Base-by-base conservation (phyloP, 1,140 invertebrate genomes). In the Dryas iulia region DNA sequence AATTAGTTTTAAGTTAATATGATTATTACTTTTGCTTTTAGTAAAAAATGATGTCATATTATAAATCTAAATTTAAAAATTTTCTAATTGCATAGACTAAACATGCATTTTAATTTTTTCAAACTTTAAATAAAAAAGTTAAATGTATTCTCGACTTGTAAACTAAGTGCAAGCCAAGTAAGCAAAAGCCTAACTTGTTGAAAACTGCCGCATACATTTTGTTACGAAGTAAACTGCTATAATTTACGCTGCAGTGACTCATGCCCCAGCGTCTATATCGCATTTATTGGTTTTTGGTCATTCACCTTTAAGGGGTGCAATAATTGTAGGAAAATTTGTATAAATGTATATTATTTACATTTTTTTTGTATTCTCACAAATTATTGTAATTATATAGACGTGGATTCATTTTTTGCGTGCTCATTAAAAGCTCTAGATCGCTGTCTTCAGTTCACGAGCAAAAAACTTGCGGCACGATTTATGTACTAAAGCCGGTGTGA, bases 211-310 rank as follows among this genome's bases (percentile, higher is more conserved):
- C 65, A 73, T 61, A 52, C 56, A 58, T 24, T 62, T 62, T 60
- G 65, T 74, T 70, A 72, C 57, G 74, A 63, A 69, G 74, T 69
- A 62, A 73, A 66, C 65, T 78, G 74, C 73, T 72, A 73, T 79
- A 79, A 79, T 78, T 47, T 77, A 72, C 69, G 70, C 64, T 72
- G 69, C 68, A 71, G 33, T 81, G 79, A 81, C 67, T 81, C 79
- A 81, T 77, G 14, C 39, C 39, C 39, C 21, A 47, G 39, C 39
- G 39, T 47, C 60, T 69, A 56, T 66, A 69, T 72, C 61, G 69
- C 66, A 80, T 73, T 73, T 74, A 77, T 80, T 73, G 72, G 71
- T 71, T 73, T 71, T 71, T 71, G 78, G 74, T 74, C 78, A 64
- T 74, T 80, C 69, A 80, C 70, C 80, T 69, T 70, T 30, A 56